phyloP scores from a whole-genome alignment of 2,888 invertebrate species.

The Mactromeris polynyma region DNA sequence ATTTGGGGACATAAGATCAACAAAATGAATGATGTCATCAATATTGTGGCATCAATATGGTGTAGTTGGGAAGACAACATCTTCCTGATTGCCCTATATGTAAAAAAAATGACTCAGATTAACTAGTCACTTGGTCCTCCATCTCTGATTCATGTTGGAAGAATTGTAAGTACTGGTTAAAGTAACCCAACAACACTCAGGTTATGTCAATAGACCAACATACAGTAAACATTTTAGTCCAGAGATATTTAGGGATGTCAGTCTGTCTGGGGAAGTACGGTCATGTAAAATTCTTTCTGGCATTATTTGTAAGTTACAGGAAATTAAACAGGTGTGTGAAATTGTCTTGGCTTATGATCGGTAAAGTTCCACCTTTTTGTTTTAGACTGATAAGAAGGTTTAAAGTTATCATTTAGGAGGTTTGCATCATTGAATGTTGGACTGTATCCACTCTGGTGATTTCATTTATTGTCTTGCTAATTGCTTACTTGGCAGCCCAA shows the following conservation, averaged over 20 bases:
- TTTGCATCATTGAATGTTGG: slow-evolving; percentile 17
- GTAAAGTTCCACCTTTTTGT: background rate
- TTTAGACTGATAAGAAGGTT: background rate
- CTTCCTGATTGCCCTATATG: no score
- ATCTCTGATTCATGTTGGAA: no score
- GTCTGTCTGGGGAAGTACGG: background rate
- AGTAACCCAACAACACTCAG: no score
- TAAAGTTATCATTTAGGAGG: background rate
- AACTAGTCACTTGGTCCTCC: no score
- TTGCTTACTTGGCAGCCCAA: background rate
- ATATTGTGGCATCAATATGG: background rate
- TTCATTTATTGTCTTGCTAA: slow-evolving; percentile 8
- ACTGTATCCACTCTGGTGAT: background rate
- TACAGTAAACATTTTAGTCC: no score
- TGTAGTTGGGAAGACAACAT: background rate
- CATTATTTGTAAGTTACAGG: background rate
- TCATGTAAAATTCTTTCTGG: background rate
- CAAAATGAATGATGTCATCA: background rate
- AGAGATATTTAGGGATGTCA: no score
- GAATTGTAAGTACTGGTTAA: no score
- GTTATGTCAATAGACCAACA: no score
- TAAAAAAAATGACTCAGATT: no score
- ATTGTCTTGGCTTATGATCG: slow-evolving; percentile 12
- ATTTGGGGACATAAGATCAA: background rate
- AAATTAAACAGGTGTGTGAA: slow-evolving; percentile 7